A percentile compares a stretch with the other conserved stretches of the same genome.
phyloP scores from a whole-genome alignment of 2,888 invertebrate species.

The Vannuccia rotundouncinata region DNA sequence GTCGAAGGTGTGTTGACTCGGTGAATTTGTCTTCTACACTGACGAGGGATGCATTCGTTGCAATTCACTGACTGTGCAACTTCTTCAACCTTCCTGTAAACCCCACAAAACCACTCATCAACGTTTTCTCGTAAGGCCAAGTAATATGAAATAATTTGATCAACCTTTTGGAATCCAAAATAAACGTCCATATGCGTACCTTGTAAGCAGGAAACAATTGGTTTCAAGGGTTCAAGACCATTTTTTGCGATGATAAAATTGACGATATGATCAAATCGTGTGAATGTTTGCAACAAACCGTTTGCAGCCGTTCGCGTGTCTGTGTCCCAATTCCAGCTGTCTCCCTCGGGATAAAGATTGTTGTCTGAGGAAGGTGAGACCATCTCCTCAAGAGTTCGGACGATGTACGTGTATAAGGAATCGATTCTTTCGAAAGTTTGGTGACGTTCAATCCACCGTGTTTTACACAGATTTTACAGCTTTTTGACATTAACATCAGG shows the following conservation, averaged over 20 bases:
- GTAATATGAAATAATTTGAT: constrained; percentile 21
- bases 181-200: constrained; percentile 20
- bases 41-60: neutral
- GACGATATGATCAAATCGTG: neutral
- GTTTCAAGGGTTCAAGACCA: neutral
- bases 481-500: constrained; percentile 15
- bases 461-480: constrained; percentile 20
- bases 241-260: too few relatives aligned
- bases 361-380: constrained; percentile 27
- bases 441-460: constrained; percentile 15
- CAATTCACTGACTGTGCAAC: neutral
- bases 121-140: constrained; percentile 5
- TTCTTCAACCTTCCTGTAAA: neutral
- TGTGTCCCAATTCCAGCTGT: constrained; percentile 26
- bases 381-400: constrained; percentile 27
- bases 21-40: neutral
- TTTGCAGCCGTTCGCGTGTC: constrained; percentile 19
- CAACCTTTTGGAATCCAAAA: constrained; percentile 13
- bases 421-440: constrained; percentile 26
- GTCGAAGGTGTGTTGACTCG: neutral
- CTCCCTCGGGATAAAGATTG: constrained; percentile 24
- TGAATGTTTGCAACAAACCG: constrained; percentile 7
- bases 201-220: constrained; percentile 12
- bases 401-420: constrained; percentile 12
- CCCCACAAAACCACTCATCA: constrained; percentile 18